Evolutionary conservation across 2,888 invertebrate genomes (phyloP), one percentile per base, ranked within the genome.

Genomic region (Brenthis ino): DNA sequence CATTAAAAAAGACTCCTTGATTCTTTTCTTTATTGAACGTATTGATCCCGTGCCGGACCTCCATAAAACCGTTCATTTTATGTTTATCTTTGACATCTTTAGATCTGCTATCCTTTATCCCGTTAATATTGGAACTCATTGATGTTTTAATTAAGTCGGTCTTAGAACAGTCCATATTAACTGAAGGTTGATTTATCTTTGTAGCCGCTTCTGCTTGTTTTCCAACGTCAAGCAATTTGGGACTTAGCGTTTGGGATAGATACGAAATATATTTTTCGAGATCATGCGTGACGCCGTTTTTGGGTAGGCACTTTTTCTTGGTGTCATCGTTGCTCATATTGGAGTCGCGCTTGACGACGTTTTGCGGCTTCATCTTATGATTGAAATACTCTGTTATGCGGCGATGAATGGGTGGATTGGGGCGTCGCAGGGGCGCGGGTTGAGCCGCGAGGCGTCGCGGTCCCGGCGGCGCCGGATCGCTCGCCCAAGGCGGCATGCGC

Each of bases 361-460:
- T 94, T 75, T 94, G 94, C 47, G 95, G 95, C 89, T 97, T 97
- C 93, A 96, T 95, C 88, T 97, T 97, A 74, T 96, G 95, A 85
- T 96, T 97, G 86, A 97, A 97, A 86, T 95, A 97, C 81, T 97
- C 96, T 37, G 96, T 96, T 83, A 97, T 97, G 87, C 97, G 96
- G 63, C 96, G 96, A 86, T 96, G 97, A 72, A 89, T 86, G 75
- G 91, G 87, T 71, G 82, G 85, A 72, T 82, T 83, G 81, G 78
- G 76, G 67, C 82, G 80, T 75, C 87, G 90, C 75, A 81, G 77
- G 72, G 89, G 88, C 73, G 83, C 87, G 72, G 85, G 84, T 76
- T 86, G 88, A 72, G 84, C 87, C 84, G 89, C 88, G 78, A 86
- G 80, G 84, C 89, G 90, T 81, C 89, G 88, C 87, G 85, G 83